Conservation (phyloP, 2,113 vertebrate species). For the Pomatostomus ruficeps region DNA sequence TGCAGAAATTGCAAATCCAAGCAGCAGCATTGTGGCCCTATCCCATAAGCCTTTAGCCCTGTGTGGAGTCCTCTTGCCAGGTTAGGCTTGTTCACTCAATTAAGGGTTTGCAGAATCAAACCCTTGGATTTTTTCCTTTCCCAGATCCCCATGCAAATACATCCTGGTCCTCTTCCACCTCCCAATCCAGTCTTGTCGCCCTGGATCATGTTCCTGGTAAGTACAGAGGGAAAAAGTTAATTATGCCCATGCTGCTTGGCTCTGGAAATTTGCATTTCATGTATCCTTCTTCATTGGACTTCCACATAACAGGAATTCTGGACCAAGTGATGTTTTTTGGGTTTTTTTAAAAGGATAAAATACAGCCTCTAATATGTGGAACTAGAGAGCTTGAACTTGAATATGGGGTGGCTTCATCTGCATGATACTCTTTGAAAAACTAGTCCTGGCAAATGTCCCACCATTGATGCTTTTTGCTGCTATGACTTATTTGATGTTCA, state of each 20-base stretch:
- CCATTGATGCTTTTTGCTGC: neutral
- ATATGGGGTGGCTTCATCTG: neutral
- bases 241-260: neutral
- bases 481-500: slow-evolving; percentile 9
- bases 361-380: neutral
- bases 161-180: slow-evolving; percentile 67
- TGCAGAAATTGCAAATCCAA: neutral
- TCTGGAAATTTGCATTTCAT: neutral
- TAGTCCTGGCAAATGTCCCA: neutral
- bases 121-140: slow-evolving; percentile 61
- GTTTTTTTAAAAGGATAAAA: neutral
- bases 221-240: slow-evolving; percentile 42
- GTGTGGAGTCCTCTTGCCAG: neutral
- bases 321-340: neutral
- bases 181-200: slow-evolving; percentile 66
- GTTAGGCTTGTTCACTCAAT: neutral
- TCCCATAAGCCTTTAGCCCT: neutral
- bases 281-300: neutral
- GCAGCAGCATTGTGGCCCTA: neutral
- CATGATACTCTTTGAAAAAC: neutral
- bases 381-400: neutral
- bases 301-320: neutral
- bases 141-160: slow-evolving; percentile 65
- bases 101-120: slow-evolving; percentile 50
- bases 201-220: slow-evolving; percentile 66